Percentiles rank a stretch among this genome's conserved stretches.
Evolutionary conservation across 64 coral and sea anemone genomes (phyloP).

Genomic region (Montipora cactus): DNA sequence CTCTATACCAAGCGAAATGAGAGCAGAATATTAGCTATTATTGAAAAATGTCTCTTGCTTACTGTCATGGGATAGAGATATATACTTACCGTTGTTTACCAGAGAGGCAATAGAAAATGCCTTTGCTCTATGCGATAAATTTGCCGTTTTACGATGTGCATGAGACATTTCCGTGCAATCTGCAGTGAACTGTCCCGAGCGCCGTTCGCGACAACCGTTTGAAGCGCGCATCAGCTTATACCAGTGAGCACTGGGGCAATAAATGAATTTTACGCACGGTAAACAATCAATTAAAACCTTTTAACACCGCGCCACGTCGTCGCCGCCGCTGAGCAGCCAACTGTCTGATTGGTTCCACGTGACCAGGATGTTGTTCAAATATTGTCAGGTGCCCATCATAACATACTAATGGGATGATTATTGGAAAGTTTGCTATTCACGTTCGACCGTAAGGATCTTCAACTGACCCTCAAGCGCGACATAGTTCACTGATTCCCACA

Average conservation of each 20-base stretch:
- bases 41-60: neutral
- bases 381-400: conserved; percentile 87
- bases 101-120: conserved; percentile 94
- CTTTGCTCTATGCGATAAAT: conserved; percentile 74
- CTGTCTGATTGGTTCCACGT: conserved; percentile 46
- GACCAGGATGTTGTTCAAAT: conserved; percentile 47
- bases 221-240: conserved; percentile 57
- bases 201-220: conserved; percentile 8
- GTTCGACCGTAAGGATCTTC: too few species aligned
- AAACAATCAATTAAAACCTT: conserved; percentile 99
- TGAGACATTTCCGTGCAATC: neutral
- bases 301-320: conserved; percentile 98
- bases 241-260: conserved; percentile 70
- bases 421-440: conserved; percentile 1
- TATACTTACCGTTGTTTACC: conserved; percentile 64
- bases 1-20: conserved; percentile 52
- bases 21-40: conserved; percentile 39
- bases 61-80: neutral
- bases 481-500: too few species aligned
- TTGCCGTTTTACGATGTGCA: neutral
- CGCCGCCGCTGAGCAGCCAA: conserved; percentile 59
- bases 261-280: conserved; percentile 91
- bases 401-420: neutral
- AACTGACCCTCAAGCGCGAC: too few species aligned
- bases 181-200: neutral